phyloP scores from a whole-genome alignment of 2,797 vertebrate genomes.

The Dallia pectoralis region DNA sequence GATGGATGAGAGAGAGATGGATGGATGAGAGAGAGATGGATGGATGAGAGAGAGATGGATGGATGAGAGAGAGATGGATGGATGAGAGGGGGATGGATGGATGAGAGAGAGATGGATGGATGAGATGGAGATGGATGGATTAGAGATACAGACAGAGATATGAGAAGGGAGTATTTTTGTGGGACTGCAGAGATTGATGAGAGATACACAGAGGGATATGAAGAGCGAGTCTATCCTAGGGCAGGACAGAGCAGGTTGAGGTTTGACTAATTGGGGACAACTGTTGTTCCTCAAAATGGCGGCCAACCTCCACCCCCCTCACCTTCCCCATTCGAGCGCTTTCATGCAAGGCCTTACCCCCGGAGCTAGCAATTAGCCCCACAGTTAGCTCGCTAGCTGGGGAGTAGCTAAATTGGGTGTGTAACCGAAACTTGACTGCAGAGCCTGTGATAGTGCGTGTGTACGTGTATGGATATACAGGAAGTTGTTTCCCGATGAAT shows the following conservation, averaged over 20 bases:
- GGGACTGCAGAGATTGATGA: background rate
- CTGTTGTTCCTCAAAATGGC: background rate
- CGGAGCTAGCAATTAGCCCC: slow-evolving; percentile 7
- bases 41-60: too few species aligned
- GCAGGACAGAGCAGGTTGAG: slow-evolving; percentile 28
- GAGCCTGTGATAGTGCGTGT: slow-evolving; percentile 5
- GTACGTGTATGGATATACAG: background rate
- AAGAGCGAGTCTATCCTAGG: slow-evolving; percentile 22
- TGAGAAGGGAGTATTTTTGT: background rate
- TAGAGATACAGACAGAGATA: too few species aligned
- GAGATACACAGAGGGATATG: too few species aligned
- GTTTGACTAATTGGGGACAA: slow-evolving; percentile 11
- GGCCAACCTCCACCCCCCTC: background rate
- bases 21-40: too few species aligned
- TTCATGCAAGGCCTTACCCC: background rate
- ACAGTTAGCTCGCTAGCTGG: background rate
- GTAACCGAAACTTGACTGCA: slow-evolving; percentile 5
- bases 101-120: too few species aligned
- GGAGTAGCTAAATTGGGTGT: background rate
- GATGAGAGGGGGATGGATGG: too few species aligned
- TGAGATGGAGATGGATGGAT: too few species aligned
- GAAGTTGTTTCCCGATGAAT: too few species aligned
- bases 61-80: too few species aligned
- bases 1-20: too few species aligned
- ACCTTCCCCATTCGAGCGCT: background rate